These are phyloP conservation scores for Hypsopygia costalis DNA, from an alignment of 2,888 invertebrate species.

Conservation along the genomic window DNA sequence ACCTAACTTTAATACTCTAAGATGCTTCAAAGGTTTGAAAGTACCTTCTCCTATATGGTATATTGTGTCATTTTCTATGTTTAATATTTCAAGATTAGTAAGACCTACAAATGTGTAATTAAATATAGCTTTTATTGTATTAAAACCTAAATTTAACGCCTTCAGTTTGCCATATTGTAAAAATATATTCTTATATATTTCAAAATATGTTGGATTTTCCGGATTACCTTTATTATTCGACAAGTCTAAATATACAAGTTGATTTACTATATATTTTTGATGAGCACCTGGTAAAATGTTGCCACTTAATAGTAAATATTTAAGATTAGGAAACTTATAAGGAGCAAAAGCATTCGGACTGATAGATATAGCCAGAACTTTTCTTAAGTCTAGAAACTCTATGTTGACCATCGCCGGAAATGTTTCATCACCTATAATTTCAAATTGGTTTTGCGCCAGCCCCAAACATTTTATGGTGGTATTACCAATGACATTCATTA, in stretches of 20 bases:
- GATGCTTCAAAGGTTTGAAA: slow-evolving; percentile 59
- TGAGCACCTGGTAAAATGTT: slow-evolving; percentile 79
- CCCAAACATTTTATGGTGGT: slow-evolving; percentile 69
- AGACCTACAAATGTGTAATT: slow-evolving; percentile 74
- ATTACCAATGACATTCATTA: slow-evolving; percentile 72
- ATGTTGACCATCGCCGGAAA: slow-evolving; percentile 80
- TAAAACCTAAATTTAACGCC: slow-evolving; percentile 75
- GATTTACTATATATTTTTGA: slow-evolving; percentile 64
- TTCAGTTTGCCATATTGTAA: slow-evolving; percentile 62
- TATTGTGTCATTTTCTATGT: slow-evolving; percentile 75
- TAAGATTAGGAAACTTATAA: slow-evolving; percentile 70
- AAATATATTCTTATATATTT: slow-evolving; percentile 73
- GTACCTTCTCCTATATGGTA: slow-evolving; percentile 67
- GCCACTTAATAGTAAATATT: slow-evolving; percentile 67
- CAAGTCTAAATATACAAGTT: slow-evolving; percentile 71
- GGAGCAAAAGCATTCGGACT: slow-evolving; percentile 67
- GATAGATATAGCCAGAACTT: slow-evolving; percentile 68
- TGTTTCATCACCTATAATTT: slow-evolving; percentile 63
- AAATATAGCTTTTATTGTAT: slow-evolving; percentile 73
- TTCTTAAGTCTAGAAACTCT: slow-evolving; percentile 76
- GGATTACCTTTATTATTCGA: slow-evolving; percentile 69
- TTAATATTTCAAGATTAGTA: slow-evolving; percentile 64
- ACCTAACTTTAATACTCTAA: slow-evolving; percentile 74
- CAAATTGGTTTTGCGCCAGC: slow-evolving; percentile 79
- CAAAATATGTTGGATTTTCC: slow-evolving; percentile 66